A percentile compares a stretch with the other conserved stretches of the same genome.
Conservation (phyloP, 1,140 invertebrate genomes). For the Phymastichus coffea region DNA sequence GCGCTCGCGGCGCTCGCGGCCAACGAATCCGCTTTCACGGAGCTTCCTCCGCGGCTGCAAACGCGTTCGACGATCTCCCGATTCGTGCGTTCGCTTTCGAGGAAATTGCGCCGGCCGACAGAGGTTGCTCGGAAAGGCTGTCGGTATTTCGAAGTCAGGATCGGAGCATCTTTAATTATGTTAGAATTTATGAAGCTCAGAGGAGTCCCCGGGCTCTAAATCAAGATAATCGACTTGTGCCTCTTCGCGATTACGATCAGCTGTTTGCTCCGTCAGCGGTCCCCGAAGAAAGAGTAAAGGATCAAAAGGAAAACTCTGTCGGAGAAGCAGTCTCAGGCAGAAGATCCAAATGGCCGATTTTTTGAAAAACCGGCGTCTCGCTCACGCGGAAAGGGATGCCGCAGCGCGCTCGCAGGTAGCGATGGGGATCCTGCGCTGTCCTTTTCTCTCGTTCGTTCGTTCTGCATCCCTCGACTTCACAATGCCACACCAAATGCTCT, state of each 20-base stretch:
- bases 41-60: no score
- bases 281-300: background rate
- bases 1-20: no score
- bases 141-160: no score
- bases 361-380: background rate
- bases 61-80: no score
- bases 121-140: no score
- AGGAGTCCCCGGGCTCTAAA: conserved; percentile 16
- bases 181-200: conserved; percentile 7
- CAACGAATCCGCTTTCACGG: conserved; percentile 23
- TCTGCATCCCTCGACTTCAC: conserved; percentile 20
- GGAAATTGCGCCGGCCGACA: no score
- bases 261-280: background rate
- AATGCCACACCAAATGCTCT: conserved; percentile 18
- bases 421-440: no score
- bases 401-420: background rate
- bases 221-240: conserved; percentile 26
- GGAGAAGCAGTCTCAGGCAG: no score
- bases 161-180: no score
- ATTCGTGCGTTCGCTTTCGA: no score
- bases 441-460: background rate
- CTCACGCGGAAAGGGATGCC: conserved; percentile 26
- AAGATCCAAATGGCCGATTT: conserved; percentile 12
- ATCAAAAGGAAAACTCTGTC: no score
- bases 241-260: conserved; percentile 17